These are phyloP conservation scores for Xiphophorus birchmanni DNA, from an alignment of 2,797 vertebrate species.

Conservation along the genomic window DNA sequence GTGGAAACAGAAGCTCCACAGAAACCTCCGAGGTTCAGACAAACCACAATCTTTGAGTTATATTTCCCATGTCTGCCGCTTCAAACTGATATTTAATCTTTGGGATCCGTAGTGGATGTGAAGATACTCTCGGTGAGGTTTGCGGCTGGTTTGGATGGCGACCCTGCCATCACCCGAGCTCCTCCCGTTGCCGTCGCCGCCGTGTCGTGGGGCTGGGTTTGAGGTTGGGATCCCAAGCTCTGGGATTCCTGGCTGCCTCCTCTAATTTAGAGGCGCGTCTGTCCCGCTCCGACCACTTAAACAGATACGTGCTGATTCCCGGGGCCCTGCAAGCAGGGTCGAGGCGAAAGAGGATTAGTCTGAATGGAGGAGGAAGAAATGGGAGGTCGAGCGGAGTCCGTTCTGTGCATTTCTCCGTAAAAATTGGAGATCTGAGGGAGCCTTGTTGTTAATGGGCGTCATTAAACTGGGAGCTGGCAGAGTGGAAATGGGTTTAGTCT, in stretches of 20 bases:
- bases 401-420: slow-evolving; percentile 56
- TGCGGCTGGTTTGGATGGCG: slow-evolving; percentile 15
- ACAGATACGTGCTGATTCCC: slow-evolving; percentile 17
- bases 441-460: slow-evolving; percentile 44
- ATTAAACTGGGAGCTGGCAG: slow-evolving; percentile 53
- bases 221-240: slow-evolving; percentile 22
- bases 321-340: not conserved
- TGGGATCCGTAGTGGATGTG: not conserved
- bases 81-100: slow-evolving; percentile 5
- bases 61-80: not conserved
- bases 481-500: slow-evolving; percentile 53
- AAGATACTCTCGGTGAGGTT: slow-evolving; percentile 36
- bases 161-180: slow-evolving; percentile 23
- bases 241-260: slow-evolving; percentile 25
- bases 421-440: slow-evolving; percentile 61
- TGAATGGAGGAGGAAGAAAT: slow-evolving; percentile 19
- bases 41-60: not conserved
- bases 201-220: slow-evolving; percentile 11
- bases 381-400: slow-evolving; percentile 24
- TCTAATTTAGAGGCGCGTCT: slow-evolving; percentile 41
- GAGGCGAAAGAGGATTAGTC: slow-evolving; percentile 23
- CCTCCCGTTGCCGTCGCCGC: not conserved
- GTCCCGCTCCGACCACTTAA: slow-evolving; percentile 42
- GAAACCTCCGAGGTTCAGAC: slow-evolving; percentile 10
- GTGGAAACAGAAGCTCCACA: not conserved